Conservation (phyloP, 2,113 vertebrate genomes). For the Catharus minimus region DNA sequence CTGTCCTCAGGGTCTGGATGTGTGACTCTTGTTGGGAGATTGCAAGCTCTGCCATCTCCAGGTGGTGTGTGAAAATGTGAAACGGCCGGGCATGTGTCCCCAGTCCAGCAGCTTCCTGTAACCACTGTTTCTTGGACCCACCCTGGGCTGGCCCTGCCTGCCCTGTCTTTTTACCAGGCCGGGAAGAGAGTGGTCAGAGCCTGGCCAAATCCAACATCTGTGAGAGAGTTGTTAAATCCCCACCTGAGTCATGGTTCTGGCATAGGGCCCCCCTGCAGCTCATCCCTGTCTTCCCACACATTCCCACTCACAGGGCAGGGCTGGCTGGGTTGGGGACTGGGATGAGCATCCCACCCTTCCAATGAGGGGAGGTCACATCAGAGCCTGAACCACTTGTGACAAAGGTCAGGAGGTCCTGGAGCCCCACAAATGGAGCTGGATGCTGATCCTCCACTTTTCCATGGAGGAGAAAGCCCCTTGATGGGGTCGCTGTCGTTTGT, state of each 20-base stretch:
- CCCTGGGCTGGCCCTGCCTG: not conserved
- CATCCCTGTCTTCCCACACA: not conserved
- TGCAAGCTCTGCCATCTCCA: not conserved
- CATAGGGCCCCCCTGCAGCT: not conserved
- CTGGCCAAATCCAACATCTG: not conserved
- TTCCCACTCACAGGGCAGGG: not conserved
- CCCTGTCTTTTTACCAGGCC: accelerated
- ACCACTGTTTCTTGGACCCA: not conserved
- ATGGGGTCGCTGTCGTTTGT: accelerated
- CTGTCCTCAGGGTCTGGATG: not conserved
- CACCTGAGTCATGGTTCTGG: constrained; percentile 49
- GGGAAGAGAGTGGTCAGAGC: not conserved
- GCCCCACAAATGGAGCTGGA: not conserved
- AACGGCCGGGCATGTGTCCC: accelerated
- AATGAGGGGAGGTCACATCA: not conserved
- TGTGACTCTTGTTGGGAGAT: not conserved
- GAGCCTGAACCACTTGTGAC: not conserved
- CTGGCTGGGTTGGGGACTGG: not conserved
- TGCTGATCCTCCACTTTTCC: not conserved
- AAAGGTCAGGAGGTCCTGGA: not conserved
- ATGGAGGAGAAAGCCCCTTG: not conserved
- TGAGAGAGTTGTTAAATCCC: constrained; percentile 10
- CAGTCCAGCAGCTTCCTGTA: not conserved
- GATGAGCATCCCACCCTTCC: not conserved
- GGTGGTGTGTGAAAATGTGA: not conserved